Conservation (phyloP, 2,888 invertebrate genomes). For the Metellina segmentata region DNA sequence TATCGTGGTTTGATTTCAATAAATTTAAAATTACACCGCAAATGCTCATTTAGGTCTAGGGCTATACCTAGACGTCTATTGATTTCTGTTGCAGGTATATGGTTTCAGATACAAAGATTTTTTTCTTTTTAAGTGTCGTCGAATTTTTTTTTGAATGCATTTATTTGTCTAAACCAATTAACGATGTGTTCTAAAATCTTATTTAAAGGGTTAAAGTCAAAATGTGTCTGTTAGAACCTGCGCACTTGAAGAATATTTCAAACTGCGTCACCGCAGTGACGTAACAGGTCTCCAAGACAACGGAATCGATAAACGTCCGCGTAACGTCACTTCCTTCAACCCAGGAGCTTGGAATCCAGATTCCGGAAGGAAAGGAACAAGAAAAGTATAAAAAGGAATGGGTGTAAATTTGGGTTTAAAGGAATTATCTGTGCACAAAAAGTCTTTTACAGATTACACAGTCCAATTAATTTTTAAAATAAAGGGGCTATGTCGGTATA, state of each 20-base stretch:
- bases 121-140: no score
- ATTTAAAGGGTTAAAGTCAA: background rate
- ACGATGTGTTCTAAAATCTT: background rate
- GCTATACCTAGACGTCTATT: no score
- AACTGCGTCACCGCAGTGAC: slow-evolving; percentile 69
- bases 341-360: background rate
- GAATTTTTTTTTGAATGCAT: no score
- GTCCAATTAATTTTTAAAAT: no score
- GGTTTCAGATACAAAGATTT: no score
- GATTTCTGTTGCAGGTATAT: no score
- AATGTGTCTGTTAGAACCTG: slow-evolving; percentile 18
- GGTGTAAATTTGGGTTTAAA: background rate
- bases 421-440: background rate
- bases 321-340: slow-evolving; percentile 46
- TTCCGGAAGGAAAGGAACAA: slow-evolving; percentile 15
- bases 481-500: no score
- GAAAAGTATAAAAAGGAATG: background rate
- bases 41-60: no score
- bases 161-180: background rate
- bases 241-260: slow-evolving; percentile 39
- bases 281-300: slow-evolving; percentile 54
- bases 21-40: no score
- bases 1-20: no score
- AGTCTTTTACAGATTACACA: no score
- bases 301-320: slow-evolving; percentile 45